Evolutionary conservation across 2,113 vertebrate genomes (phyloP).

Genomic region (Gnathonemus longibarbis): DNA sequence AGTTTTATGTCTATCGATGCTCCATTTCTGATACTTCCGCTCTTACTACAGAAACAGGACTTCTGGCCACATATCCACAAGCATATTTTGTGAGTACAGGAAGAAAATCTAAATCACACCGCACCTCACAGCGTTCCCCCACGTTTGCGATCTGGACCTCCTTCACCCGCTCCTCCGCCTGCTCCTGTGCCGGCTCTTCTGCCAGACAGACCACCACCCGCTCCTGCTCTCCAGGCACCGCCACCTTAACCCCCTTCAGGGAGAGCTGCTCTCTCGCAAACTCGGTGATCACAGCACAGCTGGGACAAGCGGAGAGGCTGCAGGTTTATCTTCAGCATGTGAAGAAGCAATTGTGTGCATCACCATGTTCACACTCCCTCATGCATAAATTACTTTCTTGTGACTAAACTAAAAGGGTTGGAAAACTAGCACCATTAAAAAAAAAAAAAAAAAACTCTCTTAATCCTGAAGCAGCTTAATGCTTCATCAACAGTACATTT

Average conservation of each 20-base stretch:
- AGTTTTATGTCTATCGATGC: neutral
- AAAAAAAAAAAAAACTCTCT: neutral
- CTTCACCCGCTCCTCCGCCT: constrained; percentile 23
- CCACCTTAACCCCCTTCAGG: constrained; percentile 67
- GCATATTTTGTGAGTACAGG: neutral
- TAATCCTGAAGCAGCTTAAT: neutral
- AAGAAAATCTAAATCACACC: neutral
- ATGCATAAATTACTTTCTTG: neutral
- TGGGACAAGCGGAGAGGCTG: constrained; percentile 33
- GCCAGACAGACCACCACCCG: constrained; percentile 58
- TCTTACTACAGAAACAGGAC: neutral
- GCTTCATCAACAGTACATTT: neutral
- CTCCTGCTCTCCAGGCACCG: constrained; percentile 72
- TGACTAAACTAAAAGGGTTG: neutral
- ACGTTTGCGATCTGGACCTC: constrained; percentile 34
- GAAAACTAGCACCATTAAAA: neutral
- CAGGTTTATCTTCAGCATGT: too few relatives aligned
- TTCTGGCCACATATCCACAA: neutral
- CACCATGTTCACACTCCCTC: neutral
- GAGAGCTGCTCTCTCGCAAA: constrained; percentile 70
- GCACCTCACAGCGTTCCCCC: constrained; percentile 70
- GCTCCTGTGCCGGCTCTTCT: constrained; percentile 33
- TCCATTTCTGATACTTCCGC: neutral
- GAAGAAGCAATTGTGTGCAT: neutral
- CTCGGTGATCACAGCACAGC: constrained; percentile 84